A percentile compares a stretch with the other conserved stretches of the same genome.
phyloP scores from a whole-genome alignment of 92 coral and sea anemone genomes.

The Ricordea florida region DNA sequence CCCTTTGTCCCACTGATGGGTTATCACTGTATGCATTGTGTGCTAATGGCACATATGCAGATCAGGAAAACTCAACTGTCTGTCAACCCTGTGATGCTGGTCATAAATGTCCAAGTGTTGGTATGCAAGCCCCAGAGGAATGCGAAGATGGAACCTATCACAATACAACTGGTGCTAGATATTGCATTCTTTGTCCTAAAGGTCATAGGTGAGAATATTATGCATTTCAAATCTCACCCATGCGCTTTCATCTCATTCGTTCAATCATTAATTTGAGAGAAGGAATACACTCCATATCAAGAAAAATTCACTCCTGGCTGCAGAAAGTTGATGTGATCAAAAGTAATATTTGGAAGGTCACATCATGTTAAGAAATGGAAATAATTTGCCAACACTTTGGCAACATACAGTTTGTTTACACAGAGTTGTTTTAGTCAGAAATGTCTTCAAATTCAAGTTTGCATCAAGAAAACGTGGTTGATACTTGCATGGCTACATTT shows the following conservation, averaged over 20 bases:
- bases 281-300: no score
- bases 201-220: conserved; percentile 63
- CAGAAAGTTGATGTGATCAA: no score
- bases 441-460: no score
- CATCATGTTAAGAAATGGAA: no score
- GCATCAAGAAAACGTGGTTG: no score
- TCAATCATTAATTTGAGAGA: no score
- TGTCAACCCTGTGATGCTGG: conserved; percentile 82
- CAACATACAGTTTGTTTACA: no score
- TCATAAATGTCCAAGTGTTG: conserved; percentile 61
- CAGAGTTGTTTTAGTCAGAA: no score
- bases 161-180: conserved; percentile 35
- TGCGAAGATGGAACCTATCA: conserved; percentile 79
- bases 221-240: neutral
- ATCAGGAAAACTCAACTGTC: neutral
- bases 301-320: no score
- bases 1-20: conserved; percentile 69
- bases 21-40: conserved; percentile 58
- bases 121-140: conserved; percentile 58
- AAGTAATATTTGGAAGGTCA: no score
- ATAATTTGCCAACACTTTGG: no score
- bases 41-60: conserved; percentile 78
- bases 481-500: no score
- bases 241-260: neutral
- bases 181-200: conserved; percentile 73